Base-by-base conservation (phyloP, 2,888 invertebrate genomes). In the Lithosia quadra region DNA sequence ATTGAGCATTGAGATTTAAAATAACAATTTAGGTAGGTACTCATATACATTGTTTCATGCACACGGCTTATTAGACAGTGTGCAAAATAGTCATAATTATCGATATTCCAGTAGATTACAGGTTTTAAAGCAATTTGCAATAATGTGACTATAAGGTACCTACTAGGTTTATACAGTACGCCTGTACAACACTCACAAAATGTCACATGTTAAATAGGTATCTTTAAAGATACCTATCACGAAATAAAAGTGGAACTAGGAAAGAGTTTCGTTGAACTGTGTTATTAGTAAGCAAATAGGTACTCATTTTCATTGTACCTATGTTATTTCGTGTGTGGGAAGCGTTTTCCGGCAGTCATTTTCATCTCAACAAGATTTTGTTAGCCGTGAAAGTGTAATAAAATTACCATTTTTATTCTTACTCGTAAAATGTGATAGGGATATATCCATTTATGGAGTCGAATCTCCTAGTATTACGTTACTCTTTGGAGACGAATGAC, bases 351-450 rank as follows among this genome's bases (percentile, higher is more conserved):
- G 39, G 39, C 24, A 39, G 22, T 39, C 18, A 60, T 10, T 24
- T 60, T 22, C 15, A 39, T 36, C 18, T 18, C 11, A 39, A 49
- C 49, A 62, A 49, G 43, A 39, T 33, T 62, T n/a, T 49, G 63
- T 63, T 63, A 34, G 2, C 63, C 53, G 33, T 34, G 34, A 53
- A 63, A 53, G 11, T 21, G 63, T 34, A 5, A 63, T 63, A 63
- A 63, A 63, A 63, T 63, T 55, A 13, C 13, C 63, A 63, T 63
- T 63, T 63, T 63, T 55, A 63, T 63, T 53, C 9, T 15, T 22
- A 53, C 53, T 55, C 63, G 53, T 55, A 55, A 55, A 63, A 34
- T 34, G 21, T 55, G 15, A 69, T 62, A 34, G 34, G 22, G 53
- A 63, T 63, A 55, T 63, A 34, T 53, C 43, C 33, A 62, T 62